Base-by-base conservation (phyloP, 2,113 vertebrate species). In the Cheirogaleus medius region DNA sequence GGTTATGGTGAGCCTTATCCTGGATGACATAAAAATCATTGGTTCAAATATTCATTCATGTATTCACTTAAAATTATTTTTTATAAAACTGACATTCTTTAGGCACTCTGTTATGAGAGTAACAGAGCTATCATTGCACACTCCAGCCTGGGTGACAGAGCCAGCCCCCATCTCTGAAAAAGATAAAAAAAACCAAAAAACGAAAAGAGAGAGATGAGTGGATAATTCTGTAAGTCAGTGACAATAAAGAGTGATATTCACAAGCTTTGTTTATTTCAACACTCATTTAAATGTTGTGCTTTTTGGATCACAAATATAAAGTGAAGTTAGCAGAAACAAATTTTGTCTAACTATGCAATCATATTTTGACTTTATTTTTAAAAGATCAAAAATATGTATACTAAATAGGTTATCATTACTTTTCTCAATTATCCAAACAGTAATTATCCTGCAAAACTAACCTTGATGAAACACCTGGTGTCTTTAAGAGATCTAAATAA, bases 381-480 rank as follows among this genome's bases (percentile, higher is more conserved):
- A 94, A 95, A 83, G 42, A 94, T 90, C 34, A 54, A 91, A 96
- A 86, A 78, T 71, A 97, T 76, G 84, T 97, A 87, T 54, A 80
- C 85, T 92, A 97, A 97, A 95, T 88, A 86, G 42, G 20, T 89
- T 94, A 97, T 78, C 74, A 93, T 83, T 74, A 88, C 93, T 96
- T 97, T 97, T 90, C 89, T 96, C 91, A 94, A 95, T 97, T 89
- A 95, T 89, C 83, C 80, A 95, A 97, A 95, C 63, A 96, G 73
- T 74, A 95, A 96, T 97, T 90, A 95, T 88, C 42, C 74, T 23
- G n/a, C 86, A 94, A 96, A 82, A 97, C 86, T 97, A 94, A 93
- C 23, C 49, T 97, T 97, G 96, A 97, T 93, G 89, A 96, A 94
- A 93, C 96, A 98, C 78, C 86, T 97, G 96, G 91, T 87, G 17